These are phyloP conservation scores for Caerostris darwini DNA, from an alignment of 1,140 invertebrate genomes.

Conservation along the genomic window DNA sequence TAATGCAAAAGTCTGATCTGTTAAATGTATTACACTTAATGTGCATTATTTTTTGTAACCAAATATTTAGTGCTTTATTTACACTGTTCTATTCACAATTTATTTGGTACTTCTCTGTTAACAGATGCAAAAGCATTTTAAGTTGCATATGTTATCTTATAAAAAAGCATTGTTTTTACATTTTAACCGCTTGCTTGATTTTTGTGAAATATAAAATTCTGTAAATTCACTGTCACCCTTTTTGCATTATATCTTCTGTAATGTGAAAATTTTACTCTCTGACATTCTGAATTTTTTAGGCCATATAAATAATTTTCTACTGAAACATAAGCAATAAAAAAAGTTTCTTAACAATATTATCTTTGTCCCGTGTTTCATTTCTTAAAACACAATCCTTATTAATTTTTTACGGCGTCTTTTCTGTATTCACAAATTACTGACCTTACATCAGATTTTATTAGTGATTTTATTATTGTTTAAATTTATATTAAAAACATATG, in stretches of 20 bases:
- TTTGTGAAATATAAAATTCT: background rate
- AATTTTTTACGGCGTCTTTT: no score
- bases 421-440: no score
- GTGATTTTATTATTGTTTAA: no score
- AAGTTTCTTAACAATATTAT: conserved; percentile 38
- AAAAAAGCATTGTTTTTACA: background rate
- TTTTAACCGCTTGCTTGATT: background rate
- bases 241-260: conserved; percentile 49
- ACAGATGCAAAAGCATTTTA: background rate
- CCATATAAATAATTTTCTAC: conserved; percentile 56
- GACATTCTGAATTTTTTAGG: conserved; percentile 48
- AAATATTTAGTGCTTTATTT: background rate
- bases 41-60: background rate
- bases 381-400: no score
- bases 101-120: background rate
- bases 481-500: no score
- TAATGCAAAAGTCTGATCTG: no score
- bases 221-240: conserved; percentile 51
- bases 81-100: background rate
- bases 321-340: conserved; percentile 53
- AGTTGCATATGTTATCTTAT: background rate
- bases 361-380: background rate
- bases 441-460: no score
- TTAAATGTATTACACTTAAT: no score
- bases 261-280: conserved; percentile 42